A percentile compares a stretch with the other conserved stretches of the same genome.
Evolutionary conservation across 2,113 vertebrate genomes (phyloP).

Genomic region (Papio anubis): DNA sequence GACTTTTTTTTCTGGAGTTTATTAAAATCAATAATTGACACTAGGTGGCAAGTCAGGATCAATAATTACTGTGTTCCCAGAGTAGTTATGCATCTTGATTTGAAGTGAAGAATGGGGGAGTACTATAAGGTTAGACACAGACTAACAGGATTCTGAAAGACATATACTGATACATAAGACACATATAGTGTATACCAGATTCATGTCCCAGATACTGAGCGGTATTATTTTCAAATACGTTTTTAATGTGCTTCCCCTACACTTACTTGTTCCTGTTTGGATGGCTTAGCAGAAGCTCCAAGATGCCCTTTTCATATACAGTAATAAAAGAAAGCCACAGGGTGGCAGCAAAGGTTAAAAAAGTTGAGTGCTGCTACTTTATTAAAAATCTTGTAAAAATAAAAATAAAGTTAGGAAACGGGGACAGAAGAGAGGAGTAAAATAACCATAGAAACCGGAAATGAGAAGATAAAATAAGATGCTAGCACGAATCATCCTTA

Average conservation of each 20-base stretch:
- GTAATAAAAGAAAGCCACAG: not conserved
- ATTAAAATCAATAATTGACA: not conserved
- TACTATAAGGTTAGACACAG: not conserved
- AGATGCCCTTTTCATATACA: not conserved
- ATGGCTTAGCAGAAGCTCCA: not conserved
- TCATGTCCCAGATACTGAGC: not conserved
- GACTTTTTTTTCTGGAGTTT: not conserved
- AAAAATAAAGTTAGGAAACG: not conserved
- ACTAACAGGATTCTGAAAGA: not conserved
- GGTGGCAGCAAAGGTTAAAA: conserved; percentile 1
- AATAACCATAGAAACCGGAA: not conserved
- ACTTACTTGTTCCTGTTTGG: not conserved
- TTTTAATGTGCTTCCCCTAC: not conserved
- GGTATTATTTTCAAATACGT: not conserved
- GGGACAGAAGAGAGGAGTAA: not conserved
- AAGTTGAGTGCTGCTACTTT: not conserved
- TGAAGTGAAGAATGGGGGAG: not conserved
- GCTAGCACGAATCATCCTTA: not conserved
- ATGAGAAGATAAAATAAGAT: not conserved
- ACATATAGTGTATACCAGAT: not conserved
- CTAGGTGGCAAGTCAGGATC: not conserved
- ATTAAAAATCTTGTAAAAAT: not conserved
- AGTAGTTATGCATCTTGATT: not conserved
- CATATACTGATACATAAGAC: not conserved
- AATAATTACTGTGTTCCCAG: not conserved